Base-by-base conservation (phyloP, 2,113 vertebrate genomes). In the Ardeotis arabs region DNA sequence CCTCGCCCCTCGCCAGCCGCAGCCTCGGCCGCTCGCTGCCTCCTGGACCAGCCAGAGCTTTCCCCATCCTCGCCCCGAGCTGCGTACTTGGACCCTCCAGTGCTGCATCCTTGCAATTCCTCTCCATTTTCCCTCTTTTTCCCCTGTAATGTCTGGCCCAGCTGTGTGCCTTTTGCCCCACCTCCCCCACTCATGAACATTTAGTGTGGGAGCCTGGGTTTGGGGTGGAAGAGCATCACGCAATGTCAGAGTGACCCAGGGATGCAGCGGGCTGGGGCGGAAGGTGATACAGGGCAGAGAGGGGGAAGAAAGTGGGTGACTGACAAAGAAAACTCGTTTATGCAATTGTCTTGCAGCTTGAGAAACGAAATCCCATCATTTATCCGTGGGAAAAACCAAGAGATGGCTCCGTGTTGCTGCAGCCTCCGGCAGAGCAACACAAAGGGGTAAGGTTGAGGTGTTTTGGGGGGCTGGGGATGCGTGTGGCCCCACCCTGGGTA, bases 211-310 rank as follows among this genome's bases (percentile, higher is more conserved):
- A 78, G 29, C 39, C 27, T 52, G 7, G 62, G 8, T 4, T 45
- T 7, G 69, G 64, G 55, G 23, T 22, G 16, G 15, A 12, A 9
- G 45, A 69, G 44, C 63, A 31, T 31, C 35, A 0, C 0, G 2
- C 7, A 2, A 2, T 2, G 0, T 12, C 5, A 6, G 3, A 10
- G 15, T 29, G 52, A 11, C 19, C 7, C 1, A 4, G 35, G 75
- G 60, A 1, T 41, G 76, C 6, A 2, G 33, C 0, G 3, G 18
- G 53, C 28, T 20, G 49, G 27, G 59, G 2, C 1, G 22, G 49
- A 12, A 24, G 15, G 75, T 2, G 60, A 10, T 28, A 6, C 33
- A 2, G 29, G n/a, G 19, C 3, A 21, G 49, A 35, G 17, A 91
- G 66, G 24, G n/a, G 33, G 63, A 11, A 8, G 47, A 16, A 39